Evolutionary conservation across 92 coral and sea anemone species (phyloP).

Genomic region (Zoanthus sociatus): DNA sequence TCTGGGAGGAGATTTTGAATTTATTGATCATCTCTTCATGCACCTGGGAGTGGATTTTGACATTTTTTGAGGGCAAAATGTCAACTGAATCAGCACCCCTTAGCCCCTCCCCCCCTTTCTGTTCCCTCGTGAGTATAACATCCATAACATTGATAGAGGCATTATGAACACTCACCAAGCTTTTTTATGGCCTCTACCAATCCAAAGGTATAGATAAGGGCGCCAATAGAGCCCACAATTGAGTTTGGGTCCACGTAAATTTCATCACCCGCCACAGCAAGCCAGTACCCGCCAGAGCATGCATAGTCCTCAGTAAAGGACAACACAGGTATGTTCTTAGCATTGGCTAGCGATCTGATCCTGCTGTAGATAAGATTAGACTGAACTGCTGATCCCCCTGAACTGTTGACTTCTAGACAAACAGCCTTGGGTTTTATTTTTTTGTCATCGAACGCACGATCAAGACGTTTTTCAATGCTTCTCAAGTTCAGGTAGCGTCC

Average conservation of each 20-base stretch:
- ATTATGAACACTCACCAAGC: constrained; percentile 65
- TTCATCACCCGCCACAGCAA: constrained; percentile 89
- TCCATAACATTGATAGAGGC: too few species aligned
- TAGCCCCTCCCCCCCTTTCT: too few species aligned
- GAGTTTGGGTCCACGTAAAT: constrained; percentile 83
- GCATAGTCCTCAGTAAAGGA: constrained; percentile 86
- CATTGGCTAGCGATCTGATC: constrained; percentile 72
- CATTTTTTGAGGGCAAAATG: too few species aligned
- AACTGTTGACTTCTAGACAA: constrained; percentile 82
- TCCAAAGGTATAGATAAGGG: constrained; percentile 68
- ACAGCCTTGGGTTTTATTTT: constrained; percentile 84
- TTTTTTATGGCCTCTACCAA: constrained; percentile 79
- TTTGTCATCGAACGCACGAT: constrained; percentile 73
- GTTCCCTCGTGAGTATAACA: too few species aligned
- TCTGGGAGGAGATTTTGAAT: too few species aligned
- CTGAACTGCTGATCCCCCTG: constrained; percentile 85
- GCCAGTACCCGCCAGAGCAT: constrained; percentile 89
- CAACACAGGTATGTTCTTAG: constrained; percentile 73
- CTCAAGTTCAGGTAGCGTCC: constrained; percentile 58
- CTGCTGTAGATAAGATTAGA: constrained; percentile 81
- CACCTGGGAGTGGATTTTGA: too few species aligned
- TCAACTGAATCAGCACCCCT: too few species aligned
- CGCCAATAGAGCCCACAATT: constrained; percentile 84
- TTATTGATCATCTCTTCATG: too few species aligned
- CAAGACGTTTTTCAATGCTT: constrained; percentile 73